Base-by-base conservation (phyloP, 1,140 invertebrate species). In the Calosoma granatense region DNA sequence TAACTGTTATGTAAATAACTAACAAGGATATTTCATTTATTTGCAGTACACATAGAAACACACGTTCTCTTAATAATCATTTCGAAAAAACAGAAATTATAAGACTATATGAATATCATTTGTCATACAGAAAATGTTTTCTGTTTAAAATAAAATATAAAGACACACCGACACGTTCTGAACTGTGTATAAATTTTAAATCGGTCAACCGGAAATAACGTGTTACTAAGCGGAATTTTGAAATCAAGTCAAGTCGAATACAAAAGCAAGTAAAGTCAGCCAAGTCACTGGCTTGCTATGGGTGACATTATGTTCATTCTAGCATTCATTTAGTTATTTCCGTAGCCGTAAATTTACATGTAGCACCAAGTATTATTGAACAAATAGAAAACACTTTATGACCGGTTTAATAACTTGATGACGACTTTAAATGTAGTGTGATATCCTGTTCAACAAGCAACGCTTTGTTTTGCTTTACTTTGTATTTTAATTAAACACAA, bases 201-300 rank as follows among this genome's bases (percentile, higher is more conserved):
- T 47, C 17, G 41, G 41, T 47, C 41, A 47, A 47, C 41, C 41
- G 41, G 41, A 47, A 47, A 17, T 47, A 17, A 17, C 41, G 17
- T 17, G 41, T 47, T 47, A 17, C 41, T 17, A 47, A 47, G 15
- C 17, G 15, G 17, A 6, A 4, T 47, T 47, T 6, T 47, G 15
- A 36, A 36, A 36, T 36, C 26, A 36, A 9, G 26, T n/a, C n/a
- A n/a, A 36, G 26, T 9, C 26, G n/a, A 6, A 9, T 36, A 36
- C n/a, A 36, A 36, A 36, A 36, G 26, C 26, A 36, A 47, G 6
- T 6, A 12, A 12, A 11, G 41, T 36, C 41, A 30, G 41, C 15
- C 6, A 47, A 47, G 15, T 47, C 41, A 47, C 15, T 17, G 41
- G 9, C 3, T 47, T 17, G 41, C 9, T 47, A 47, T 47, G 41